Base-by-base conservation (phyloP, 1,140 invertebrate genomes). In the Drosophila arawakana region DNA sequence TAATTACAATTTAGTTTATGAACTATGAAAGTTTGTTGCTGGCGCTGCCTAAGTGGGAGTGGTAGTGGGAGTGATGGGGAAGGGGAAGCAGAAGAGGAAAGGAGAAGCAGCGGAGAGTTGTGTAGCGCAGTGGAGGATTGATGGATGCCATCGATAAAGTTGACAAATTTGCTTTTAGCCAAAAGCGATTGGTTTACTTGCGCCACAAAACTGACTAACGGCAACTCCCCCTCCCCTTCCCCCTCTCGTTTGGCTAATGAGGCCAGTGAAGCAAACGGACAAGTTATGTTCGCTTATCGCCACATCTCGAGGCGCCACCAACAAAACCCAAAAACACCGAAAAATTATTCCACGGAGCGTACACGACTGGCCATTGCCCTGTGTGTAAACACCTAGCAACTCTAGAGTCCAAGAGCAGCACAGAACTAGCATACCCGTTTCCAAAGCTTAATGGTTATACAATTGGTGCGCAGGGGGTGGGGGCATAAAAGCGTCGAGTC, bases 1-100 rank as follows among this genome's bases (percentile, higher is more conserved):
- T 88, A 88, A 88, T 88, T 89, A 88, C 80, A 83, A 75, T 88
- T 89, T 78, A 80, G 84, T 89, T 89, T 83, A 86, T 88, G 86
- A 88, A 73, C 83, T 78, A 73, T 75, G 65, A 73, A 61, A 68
- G 76, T 74, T 73, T 72, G 13, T 35, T 34, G 5, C 44, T 57
- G 25, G 25, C 25, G 25, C 25, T 25, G 25, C n/a, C 25, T 30
- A 30, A 30, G 25, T 30, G 6, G 6, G 25, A 30, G 6, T 30
- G 6, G 6, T 1, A 3, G 6, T 30, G 4, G 25, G 25, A 30
- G n/a, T n/a, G n/a, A n/a, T n/a, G 6, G 25, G 25, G 25, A 30
- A 30, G 25, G 25, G 6, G 4, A 0, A 5, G 25, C 3, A 30
- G 25, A 30, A 30, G 25, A 30, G 25, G 2, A 30, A 6, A 30